phyloP scores from a whole-genome alignment of 1,140 invertebrate species.

The Glossosoma conforme region DNA sequence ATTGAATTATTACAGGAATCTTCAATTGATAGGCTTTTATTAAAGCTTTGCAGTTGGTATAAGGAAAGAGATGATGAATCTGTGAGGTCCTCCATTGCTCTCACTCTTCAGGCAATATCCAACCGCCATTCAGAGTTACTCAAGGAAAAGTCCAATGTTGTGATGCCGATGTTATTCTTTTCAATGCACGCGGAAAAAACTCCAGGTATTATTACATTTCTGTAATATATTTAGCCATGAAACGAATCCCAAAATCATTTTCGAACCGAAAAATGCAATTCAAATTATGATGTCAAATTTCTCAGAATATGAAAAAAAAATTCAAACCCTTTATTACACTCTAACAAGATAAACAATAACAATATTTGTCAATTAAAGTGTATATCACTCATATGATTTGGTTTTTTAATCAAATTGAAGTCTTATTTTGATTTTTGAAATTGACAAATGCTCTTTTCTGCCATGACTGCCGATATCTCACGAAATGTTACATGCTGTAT shows the following conservation, averaged over 20 bases:
- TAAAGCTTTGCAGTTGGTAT: constrained; percentile 75
- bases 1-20: constrained; percentile 49
- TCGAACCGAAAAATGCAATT: no score
- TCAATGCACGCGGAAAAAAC: constrained; percentile 80
- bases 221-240: constrained; percentile 6
- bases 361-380: no score
- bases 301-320: no score
- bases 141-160: constrained; percentile 69
- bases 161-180: constrained; percentile 81
- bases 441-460: not conserved
- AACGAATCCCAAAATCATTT: no score
- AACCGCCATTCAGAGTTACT: constrained; percentile 78
- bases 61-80: constrained; percentile 63
- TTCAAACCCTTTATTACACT: no score
- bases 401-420: no score
- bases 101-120: constrained; percentile 76
- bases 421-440: no score
- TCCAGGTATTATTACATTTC: constrained; percentile 43
- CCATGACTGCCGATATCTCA: not conserved
- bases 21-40: constrained; percentile 80
- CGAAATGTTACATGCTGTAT: not conserved
- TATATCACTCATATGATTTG: no score
- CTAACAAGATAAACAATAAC: no score
- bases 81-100: constrained; percentile 66
- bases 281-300: no score